These are phyloP conservation scores for Xiphophorus maculatus DNA, from an alignment of 2,113 vertebrate genomes.

Conservation along the genomic window DNA sequence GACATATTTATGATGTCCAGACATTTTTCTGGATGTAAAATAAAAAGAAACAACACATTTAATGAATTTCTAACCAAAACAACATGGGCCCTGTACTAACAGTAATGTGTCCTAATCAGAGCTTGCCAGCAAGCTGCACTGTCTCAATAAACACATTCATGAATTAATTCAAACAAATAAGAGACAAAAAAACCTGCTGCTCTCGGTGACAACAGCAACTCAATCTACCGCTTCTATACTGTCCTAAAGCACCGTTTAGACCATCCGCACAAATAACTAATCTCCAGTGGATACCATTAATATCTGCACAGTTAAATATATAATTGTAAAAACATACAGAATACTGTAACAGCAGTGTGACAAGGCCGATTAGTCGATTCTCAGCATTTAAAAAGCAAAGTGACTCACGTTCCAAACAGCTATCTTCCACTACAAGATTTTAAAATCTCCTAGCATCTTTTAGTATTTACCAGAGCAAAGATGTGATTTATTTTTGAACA, in stretches of 20 bases:
- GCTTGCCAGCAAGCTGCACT: slow-evolving; percentile 67
- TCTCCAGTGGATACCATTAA: not conserved
- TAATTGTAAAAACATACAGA: slow-evolving; percentile 16
- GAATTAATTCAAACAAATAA: not conserved
- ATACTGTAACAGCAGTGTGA: slow-evolving; percentile 10
- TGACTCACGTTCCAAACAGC: not conserved
- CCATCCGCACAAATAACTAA: slow-evolving; percentile 15
- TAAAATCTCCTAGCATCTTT: not conserved
- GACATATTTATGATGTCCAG: slow-evolving; percentile 10
- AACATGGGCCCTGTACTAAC: slow-evolving; percentile 1
- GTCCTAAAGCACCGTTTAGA: slow-evolving; percentile 19
- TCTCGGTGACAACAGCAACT: slow-evolving; percentile 7
- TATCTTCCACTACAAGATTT: not conserved
- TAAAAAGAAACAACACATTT: not conserved
- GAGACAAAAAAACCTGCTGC: not conserved
- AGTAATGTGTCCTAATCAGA: slow-evolving; percentile 31
- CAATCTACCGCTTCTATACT: not conserved
- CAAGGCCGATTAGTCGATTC: slow-evolving; percentile 1
- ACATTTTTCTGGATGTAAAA: slow-evolving; percentile 8
- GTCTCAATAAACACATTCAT: not conserved
- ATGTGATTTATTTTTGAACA: not conserved
- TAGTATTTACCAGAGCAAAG: not conserved
- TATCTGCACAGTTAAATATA: slow-evolving; percentile 1
- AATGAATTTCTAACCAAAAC: not conserved
- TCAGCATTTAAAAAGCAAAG: not conserved